phyloP scores from a whole-genome alignment of 2,888 invertebrate genomes.

The Plutella xylostella region DNA sequence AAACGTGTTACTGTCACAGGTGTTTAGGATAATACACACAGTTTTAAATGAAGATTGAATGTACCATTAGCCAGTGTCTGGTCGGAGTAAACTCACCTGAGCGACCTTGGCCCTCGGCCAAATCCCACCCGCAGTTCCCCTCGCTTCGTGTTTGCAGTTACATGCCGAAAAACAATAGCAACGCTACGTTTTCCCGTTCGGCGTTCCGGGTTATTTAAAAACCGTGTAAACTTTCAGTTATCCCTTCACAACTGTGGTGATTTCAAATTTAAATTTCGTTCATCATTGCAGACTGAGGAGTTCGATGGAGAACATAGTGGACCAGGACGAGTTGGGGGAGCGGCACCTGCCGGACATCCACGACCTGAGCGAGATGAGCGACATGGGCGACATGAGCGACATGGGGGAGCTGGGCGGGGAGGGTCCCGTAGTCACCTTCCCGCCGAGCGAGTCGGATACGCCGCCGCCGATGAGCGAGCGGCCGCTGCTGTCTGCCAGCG shows the following conservation, averaged over 20 bases:
- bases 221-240: neutral
- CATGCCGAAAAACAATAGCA: slow-evolving; percentile 61
- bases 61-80: slow-evolving; percentile 22
- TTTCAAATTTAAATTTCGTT: neutral
- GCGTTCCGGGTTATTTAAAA: slow-evolving; percentile 1
- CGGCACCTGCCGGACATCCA: slow-evolving; percentile 57
- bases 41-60: slow-evolving; percentile 14
- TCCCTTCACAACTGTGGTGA: neutral
- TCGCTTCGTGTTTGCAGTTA: slow-evolving; percentile 54
- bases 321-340: slow-evolving; percentile 67
- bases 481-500: slow-evolving; percentile 55
- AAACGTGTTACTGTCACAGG: slow-evolving; percentile 18
- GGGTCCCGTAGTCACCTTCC: slow-evolving; percentile 84
- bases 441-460: slow-evolving; percentile 75
- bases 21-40: slow-evolving; percentile 32
- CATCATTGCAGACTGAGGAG: slow-evolving; percentile 72
- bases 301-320: slow-evolving; percentile 84
- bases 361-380: slow-evolving; percentile 59
- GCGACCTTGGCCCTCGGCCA: slow-evolving; percentile 60
- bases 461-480: slow-evolving; percentile 69
- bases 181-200: slow-evolving; percentile 40
- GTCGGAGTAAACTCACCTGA: slow-evolving; percentile 59
- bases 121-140: slow-evolving; percentile 53
- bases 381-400: slow-evolving; percentile 62
- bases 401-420: slow-evolving; percentile 53